Percentiles rank a stretch among this genome's conserved stretches.
Conservation (phyloP, 2,797 vertebrate species). For the Bucorvus abyssinicus region DNA sequence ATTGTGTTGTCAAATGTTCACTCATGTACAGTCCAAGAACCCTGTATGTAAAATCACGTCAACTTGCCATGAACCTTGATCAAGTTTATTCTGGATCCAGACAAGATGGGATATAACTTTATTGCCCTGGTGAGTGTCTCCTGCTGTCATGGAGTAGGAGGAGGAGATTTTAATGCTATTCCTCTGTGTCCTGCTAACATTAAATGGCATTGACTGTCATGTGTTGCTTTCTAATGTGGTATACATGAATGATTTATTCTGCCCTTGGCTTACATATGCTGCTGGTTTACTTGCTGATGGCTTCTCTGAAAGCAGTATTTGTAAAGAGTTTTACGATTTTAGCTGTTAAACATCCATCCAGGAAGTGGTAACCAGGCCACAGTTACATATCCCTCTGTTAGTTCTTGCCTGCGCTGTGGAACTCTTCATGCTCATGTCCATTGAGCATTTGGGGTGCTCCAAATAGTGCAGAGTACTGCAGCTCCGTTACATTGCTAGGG, state of each 20-base stretch:
- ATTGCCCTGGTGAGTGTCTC: not conserved
- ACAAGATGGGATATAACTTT: not conserved
- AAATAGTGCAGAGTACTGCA: not conserved
- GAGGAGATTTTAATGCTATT: not conserved
- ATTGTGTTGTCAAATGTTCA: not conserved
- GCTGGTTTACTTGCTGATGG: not conserved
- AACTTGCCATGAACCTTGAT: not conserved
- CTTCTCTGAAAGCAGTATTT: not conserved
- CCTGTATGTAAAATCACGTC: not conserved
- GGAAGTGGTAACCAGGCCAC: not conserved
- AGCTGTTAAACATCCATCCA: not conserved
- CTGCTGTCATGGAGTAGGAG: not conserved
- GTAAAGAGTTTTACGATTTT: not conserved
- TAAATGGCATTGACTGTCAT: not conserved
- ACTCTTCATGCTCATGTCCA: fast-evolving
- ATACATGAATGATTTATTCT: not conserved
- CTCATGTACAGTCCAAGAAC: not conserved
- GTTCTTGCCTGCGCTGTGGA: not conserved
- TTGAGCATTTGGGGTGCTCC: not conserved
- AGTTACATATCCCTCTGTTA: not conserved
- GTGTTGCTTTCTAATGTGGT: not conserved
- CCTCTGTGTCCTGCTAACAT: not conserved
- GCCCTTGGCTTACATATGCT: fast-evolving
- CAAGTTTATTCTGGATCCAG: not conserved
- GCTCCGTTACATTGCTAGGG: not conserved